Percentiles rank a stretch among this genome's conserved stretches.
These are phyloP conservation scores for Xyrichtys novacula DNA, from an alignment of 2,797 vertebrate genomes.

Conservation along the genomic window DNA sequence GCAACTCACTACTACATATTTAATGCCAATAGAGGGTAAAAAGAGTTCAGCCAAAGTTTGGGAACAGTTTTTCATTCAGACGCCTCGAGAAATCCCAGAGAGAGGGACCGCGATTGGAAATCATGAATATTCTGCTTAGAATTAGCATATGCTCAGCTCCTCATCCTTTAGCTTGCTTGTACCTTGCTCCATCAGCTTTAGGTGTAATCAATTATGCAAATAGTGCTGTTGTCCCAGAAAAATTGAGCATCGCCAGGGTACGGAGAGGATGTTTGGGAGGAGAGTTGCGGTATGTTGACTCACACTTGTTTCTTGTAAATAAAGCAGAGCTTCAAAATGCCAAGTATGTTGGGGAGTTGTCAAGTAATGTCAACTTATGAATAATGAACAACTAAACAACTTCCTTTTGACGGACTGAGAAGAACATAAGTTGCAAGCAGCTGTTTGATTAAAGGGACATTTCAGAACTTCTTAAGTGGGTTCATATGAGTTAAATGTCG, in stretches of 20 bases:
- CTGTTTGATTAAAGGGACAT: neutral
- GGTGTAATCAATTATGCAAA: conserved; percentile 83
- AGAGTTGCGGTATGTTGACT: conserved; percentile 67
- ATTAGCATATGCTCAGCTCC: conserved; percentile 80
- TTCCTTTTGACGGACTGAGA: conserved; percentile 31
- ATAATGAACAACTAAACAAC: conserved; percentile 16
- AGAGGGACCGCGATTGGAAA: conserved; percentile 55
- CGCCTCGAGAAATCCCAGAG: conserved; percentile 73
- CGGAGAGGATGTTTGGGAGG: conserved; percentile 12
- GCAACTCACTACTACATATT: conserved; percentile 63
- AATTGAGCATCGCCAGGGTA: conserved; percentile 56
- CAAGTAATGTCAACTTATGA: conserved; percentile 35
- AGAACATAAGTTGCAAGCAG: neutral
- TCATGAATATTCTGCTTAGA: conserved; percentile 81
- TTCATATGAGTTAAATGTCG: no score
- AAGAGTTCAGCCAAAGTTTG: conserved; percentile 81
- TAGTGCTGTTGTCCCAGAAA: conserved; percentile 69
- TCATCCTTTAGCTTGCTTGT: conserved; percentile 69
- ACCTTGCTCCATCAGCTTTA: conserved; percentile 50
- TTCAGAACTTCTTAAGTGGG: no score
- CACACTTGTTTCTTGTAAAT: conserved; percentile 61
- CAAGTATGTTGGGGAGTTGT: conserved; percentile 42
- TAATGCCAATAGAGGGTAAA: conserved; percentile 57
- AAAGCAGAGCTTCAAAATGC: conserved; percentile 46
- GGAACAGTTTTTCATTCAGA: conserved; percentile 71